A percentile compares a stretch with the other conserved stretches of the same genome.
phyloP scores from a whole-genome alignment of 2,113 vertebrate species.

The Mesitornis unicolor region DNA sequence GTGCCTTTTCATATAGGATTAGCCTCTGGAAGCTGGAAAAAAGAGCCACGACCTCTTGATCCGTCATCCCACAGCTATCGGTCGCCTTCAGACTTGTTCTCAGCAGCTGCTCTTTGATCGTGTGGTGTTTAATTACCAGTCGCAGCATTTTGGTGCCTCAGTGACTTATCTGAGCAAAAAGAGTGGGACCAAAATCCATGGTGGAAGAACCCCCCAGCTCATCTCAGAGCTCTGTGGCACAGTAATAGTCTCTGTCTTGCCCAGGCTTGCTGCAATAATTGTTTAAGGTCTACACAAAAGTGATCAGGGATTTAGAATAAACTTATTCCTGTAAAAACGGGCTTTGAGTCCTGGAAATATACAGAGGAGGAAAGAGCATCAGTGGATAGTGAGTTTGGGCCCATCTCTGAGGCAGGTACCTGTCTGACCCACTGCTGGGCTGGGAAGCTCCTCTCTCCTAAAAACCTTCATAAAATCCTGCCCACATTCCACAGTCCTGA shows the following conservation, averaged over 20 bases:
- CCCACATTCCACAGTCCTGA: background rate
- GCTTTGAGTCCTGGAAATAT: constrained; percentile 13
- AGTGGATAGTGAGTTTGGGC: background rate
- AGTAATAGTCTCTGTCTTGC: background rate
- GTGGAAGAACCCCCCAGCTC: background rate
- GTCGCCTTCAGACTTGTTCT: background rate
- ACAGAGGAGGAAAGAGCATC: background rate
- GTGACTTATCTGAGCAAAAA: background rate
- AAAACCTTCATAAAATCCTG: background rate
- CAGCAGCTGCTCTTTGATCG: background rate
- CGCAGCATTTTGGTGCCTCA: background rate
- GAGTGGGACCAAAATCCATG: background rate
- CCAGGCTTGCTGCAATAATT: background rate
- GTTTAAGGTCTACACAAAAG: background rate
- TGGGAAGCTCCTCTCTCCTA: background rate
- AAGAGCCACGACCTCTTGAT: background rate
- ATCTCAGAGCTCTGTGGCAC: background rate
- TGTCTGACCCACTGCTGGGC: background rate
- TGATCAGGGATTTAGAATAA: background rate
- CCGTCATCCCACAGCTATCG: background rate
- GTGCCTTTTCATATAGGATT: background rate
- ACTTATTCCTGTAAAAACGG: background rate
- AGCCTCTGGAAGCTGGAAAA: background rate
- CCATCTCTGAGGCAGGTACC: background rate
- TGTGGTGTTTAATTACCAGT: background rate